These are phyloP conservation scores for Empis livida DNA, from an alignment of 2,888 invertebrate species.

Conservation along the genomic window DNA sequence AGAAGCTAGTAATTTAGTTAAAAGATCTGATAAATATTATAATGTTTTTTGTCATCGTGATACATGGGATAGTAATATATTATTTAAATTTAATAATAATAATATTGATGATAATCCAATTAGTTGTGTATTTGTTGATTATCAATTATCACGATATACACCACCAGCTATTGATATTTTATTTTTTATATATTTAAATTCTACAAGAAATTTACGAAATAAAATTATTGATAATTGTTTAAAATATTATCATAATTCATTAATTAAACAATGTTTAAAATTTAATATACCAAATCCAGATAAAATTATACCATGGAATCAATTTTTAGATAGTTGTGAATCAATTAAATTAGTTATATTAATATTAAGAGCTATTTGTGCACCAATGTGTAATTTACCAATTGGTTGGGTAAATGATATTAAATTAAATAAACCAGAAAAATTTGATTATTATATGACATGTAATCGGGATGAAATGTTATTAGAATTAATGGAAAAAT, in stretches of 20 bases:
- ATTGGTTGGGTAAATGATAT: slow-evolving; percentile 25
- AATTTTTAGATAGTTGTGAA: slow-evolving; percentile 28
- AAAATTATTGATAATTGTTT: slow-evolving; percentile 28
- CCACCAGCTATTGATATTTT: slow-evolving; percentile 43
- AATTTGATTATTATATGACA: slow-evolving; percentile 32
- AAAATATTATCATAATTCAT: slow-evolving; percentile 31
- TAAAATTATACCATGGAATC: slow-evolving; percentile 22
- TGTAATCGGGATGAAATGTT: slow-evolving; percentile 18
- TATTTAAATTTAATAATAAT: slow-evolving; percentile 22
- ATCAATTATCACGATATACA: slow-evolving; percentile 41
- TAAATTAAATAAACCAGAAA: slow-evolving; percentile 25
- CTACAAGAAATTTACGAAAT: slow-evolving; percentile 28
- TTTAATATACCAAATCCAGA: slow-evolving; percentile 9
- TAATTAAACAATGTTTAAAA: slow-evolving; percentile 17
- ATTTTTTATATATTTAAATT: slow-evolving; percentile 36
- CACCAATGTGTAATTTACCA: slow-evolving; percentile 30
- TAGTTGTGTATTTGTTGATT: slow-evolving; percentile 41
- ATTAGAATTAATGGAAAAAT: neutral
- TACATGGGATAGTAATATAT: slow-evolving; percentile 31
- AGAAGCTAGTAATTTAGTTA: slow-evolving; percentile 16
- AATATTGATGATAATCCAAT: slow-evolving; percentile 26
- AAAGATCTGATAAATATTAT: slow-evolving; percentile 25
- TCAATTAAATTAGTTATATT: slow-evolving; percentile 26
- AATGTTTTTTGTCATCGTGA: slow-evolving; percentile 38
- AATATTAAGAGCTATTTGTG: slow-evolving; percentile 28